Conservation (phyloP, 2,888 invertebrate species). For the Hydrotaea cyrtoneurina region DNA sequence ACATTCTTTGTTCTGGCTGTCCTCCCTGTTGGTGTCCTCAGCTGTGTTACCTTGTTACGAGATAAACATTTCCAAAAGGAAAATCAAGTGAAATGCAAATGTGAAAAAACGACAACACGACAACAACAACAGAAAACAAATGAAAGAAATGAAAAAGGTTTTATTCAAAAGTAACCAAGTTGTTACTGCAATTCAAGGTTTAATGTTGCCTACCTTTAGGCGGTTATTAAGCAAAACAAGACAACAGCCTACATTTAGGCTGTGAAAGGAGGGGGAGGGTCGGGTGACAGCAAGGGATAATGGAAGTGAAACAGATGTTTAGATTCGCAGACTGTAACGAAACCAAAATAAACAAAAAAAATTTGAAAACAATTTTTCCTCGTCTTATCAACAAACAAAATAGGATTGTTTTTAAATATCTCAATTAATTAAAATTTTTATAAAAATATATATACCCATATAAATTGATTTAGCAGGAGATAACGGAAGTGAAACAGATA, state of each 20-base stretch:
- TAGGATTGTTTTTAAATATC: no score
- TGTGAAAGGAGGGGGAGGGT: not conserved
- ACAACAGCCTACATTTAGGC: conserved; percentile 14
- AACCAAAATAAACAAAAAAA: no score
- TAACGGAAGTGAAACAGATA: not conserved
- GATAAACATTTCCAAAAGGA: conserved; percentile 34
- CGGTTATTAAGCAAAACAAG: conserved; percentile 34
- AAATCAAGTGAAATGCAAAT: conserved; percentile 20
- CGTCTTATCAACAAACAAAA: no score
- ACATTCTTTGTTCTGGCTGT: conserved; percentile 1
- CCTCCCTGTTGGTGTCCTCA: not conserved
- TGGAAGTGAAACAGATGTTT: not conserved
- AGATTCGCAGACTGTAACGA: no score
- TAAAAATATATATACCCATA: no score
- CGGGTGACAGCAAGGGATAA: no score
- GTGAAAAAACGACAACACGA: not conserved
- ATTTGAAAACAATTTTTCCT: no score
- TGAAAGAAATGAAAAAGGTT: conserved; percentile 55
- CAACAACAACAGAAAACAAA: not conserved
- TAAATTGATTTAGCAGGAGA: no score
- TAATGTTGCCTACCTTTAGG: conserved; percentile 32
- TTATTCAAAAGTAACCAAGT: conserved; percentile 55
- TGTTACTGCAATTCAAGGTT: conserved; percentile 43
- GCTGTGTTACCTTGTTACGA: not conserved
- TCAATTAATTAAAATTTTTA: no score